These are phyloP conservation scores for Phyllostomus hastatus DNA, from an alignment of 2,113 vertebrate species.

Conservation along the genomic window DNA sequence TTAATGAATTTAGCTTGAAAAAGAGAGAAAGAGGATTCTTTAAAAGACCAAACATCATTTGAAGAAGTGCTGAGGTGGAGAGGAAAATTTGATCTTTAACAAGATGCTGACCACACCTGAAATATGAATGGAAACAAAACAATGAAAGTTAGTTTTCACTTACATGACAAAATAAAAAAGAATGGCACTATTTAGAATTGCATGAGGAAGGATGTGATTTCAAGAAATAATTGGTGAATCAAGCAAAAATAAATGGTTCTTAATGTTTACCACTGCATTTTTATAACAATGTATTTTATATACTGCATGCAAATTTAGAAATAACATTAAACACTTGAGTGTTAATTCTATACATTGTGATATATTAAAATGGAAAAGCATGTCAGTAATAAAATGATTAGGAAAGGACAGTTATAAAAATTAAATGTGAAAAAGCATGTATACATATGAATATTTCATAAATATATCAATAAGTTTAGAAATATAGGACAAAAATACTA, in stretches of 20 bases:
- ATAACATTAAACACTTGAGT: neutral
- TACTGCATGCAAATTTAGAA: neutral
- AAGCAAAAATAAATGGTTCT: neutral
- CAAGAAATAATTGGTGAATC: neutral
- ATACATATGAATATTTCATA: neutral
- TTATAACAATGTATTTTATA: neutral
- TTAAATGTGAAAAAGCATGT: neutral
- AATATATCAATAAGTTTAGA: neutral
- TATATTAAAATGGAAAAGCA: neutral
- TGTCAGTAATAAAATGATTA: neutral
- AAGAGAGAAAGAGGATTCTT: neutral
- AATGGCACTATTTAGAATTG: neutral
- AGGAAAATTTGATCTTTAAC: neutral
- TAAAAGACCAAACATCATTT: neutral
- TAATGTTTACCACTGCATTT: neutral
- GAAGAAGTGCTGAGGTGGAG: neutral
- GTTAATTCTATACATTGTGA: neutral
- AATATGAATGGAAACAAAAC: neutral
- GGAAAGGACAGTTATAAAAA: neutral
- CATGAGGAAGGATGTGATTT: neutral
- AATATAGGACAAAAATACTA: neutral
- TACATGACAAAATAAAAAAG: neutral
- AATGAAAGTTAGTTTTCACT: neutral
- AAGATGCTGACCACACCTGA: neutral
- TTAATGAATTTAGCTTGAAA: neutral